Conservation (phyloP, 2,113 vertebrate genomes). For the Lipophrys pholis region DNA sequence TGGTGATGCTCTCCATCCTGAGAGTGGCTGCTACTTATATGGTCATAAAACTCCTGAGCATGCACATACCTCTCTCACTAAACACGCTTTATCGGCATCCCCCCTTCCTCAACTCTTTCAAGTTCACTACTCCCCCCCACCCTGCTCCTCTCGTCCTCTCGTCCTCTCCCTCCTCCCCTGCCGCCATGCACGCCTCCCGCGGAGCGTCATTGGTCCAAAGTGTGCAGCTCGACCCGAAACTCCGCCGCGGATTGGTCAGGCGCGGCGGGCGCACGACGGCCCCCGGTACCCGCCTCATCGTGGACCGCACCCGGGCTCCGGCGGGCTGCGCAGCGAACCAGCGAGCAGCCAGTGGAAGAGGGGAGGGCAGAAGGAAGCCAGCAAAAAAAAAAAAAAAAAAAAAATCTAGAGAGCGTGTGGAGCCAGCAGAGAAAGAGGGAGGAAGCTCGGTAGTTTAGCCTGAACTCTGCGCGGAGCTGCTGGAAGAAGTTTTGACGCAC, state of each 20-base stretch:
- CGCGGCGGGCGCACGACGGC: constrained; percentile 10
- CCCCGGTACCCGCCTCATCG: constrained; percentile 43
- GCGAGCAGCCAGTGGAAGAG: constrained; percentile 67
- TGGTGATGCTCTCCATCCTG: constrained; percentile 70
- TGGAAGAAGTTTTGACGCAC: constrained; percentile 68
- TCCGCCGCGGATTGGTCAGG: constrained; percentile 17
- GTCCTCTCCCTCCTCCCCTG: constrained; percentile 27
- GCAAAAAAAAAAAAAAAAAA: constrained; percentile 35
- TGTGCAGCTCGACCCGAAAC: not conserved
- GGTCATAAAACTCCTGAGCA: constrained; percentile 83
- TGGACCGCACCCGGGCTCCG: constrained; percentile 81
- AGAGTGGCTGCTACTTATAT: constrained; percentile 83
- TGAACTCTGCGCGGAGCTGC: constrained; percentile 67
- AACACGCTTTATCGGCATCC: constrained; percentile 75
- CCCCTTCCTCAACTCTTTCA: constrained; percentile 64
- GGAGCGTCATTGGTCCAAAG: constrained; percentile 63
- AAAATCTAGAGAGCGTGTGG: constrained; percentile 46
- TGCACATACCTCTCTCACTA: constrained; percentile 85
- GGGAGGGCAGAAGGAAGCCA: constrained; percentile 57
- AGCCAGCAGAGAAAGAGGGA: constrained; percentile 51
- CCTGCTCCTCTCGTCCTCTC: constrained; percentile 18
- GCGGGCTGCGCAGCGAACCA: constrained; percentile 59
- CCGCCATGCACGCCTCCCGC: not conserved
- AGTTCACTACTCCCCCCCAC: constrained; percentile 65
- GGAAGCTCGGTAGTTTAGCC: constrained; percentile 66